phyloP scores from a whole-genome alignment of 2,888 invertebrate genomes.

The Lysandra coridon region DNA sequence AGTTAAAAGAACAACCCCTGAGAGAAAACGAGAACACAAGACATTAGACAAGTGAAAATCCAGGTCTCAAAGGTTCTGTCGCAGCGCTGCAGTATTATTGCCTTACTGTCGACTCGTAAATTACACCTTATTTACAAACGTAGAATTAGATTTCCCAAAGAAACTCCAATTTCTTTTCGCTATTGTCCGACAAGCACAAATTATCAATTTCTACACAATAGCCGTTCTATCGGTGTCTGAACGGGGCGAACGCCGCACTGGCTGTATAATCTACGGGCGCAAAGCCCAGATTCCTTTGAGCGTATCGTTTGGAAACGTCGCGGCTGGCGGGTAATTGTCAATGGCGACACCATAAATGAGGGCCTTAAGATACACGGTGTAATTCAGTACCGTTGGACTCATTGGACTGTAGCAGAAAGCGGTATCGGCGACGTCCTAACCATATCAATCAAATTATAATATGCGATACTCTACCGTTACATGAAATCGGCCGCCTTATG shows the following conservation, averaged over 20 bases:
- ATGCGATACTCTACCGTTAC: slow-evolving; percentile 51
- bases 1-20: neutral
- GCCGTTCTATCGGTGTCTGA: slow-evolving; percentile 41
- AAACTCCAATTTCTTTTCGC: slow-evolving; percentile 47
- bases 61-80: neutral
- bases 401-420: slow-evolving; percentile 76
- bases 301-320: slow-evolving; percentile 41
- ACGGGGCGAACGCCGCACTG: slow-evolving; percentile 33
- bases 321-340: slow-evolving; percentile 58
- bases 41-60: neutral
- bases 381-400: slow-evolving; percentile 75
- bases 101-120: slow-evolving; percentile 37
- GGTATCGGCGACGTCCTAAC: slow-evolving; percentile 68
- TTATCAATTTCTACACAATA: slow-evolving; percentile 67
- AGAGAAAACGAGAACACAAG: neutral
- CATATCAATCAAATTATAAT: slow-evolving; percentile 78
- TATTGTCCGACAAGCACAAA: slow-evolving; percentile 55
- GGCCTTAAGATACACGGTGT: slow-evolving; percentile 68
- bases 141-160: slow-evolving; percentile 61
- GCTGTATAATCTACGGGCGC: slow-evolving; percentile 31
- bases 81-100: neutral
- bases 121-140: slow-evolving; percentile 37
- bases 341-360: slow-evolving; percentile 73
- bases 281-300: slow-evolving; percentile 43
- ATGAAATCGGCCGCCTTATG: slow-evolving; percentile 48